Evolutionary conservation across 2,113 vertebrate genomes (phyloP).

Genomic region (Planiliza haematocheilus): DNA sequence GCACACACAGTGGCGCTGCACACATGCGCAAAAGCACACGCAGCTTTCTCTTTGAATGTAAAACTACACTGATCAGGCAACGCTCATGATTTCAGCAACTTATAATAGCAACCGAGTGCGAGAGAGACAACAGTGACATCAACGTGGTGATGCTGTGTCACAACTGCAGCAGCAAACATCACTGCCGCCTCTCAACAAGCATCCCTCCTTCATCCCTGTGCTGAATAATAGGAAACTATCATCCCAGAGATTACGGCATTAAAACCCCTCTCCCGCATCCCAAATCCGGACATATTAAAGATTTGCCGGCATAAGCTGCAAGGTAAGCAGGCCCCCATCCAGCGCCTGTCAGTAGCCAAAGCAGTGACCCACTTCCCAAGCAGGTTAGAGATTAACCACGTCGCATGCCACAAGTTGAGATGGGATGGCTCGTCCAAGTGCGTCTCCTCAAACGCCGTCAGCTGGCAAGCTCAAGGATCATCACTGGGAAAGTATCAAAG

Average conservation of each 20-base stretch:
- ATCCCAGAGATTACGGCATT: slow-evolving; percentile 79
- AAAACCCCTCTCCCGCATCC: slow-evolving; percentile 68
- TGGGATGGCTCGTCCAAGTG: slow-evolving; percentile 28
- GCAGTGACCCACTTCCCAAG: slow-evolving; percentile 81
- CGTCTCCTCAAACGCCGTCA: slow-evolving; percentile 45
- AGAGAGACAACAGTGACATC: slow-evolving; percentile 15
- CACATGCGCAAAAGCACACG: not conserved
- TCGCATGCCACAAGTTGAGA: slow-evolving; percentile 15
- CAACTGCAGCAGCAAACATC: slow-evolving; percentile 39
- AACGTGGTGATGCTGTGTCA: slow-evolving; percentile 7
- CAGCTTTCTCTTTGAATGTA: slow-evolving; percentile 24
- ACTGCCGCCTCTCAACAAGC: slow-evolving; percentile 26
- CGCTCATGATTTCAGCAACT: slow-evolving; percentile 14
- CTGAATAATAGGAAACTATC: slow-evolving; percentile 73
- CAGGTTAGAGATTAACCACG: slow-evolving; percentile 79
- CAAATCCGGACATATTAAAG: slow-evolving; percentile 79
- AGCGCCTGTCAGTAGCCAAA: slow-evolving; percentile 45
- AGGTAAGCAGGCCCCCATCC: slow-evolving; percentile 66
- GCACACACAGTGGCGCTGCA: not conserved
- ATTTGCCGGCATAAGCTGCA: slow-evolving; percentile 73
- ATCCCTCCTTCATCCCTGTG: slow-evolving; percentile 42
- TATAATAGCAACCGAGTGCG: slow-evolving; percentile 11
- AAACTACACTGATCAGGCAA: slow-evolving; percentile 1
- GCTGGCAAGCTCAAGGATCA: slow-evolving; percentile 61
- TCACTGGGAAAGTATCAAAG: slow-evolving; percentile 48